Base-by-base conservation (phyloP, 1,140 invertebrate genomes). In the Ceratitis capitata region DNA sequence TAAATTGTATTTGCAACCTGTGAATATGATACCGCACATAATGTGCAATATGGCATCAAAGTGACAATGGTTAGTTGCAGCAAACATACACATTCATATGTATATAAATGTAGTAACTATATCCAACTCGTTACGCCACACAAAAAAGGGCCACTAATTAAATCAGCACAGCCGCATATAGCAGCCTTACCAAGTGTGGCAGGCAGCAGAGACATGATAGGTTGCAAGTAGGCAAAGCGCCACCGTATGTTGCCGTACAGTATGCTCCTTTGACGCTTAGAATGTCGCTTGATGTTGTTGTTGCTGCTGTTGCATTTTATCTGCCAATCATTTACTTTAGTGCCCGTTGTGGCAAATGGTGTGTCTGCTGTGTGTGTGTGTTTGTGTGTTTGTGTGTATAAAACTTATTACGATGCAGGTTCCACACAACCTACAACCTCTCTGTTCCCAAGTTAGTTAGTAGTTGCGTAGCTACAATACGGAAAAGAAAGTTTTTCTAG, bases 401-500 rank as follows among this genome's bases (percentile, higher is more conserved):
- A 10, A 82, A 82, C 35, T n/a, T 23, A 82, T 82, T 82, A 45
- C n/a, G 39, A 82, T 82, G 74, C 45, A 82, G 42, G 23, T 26
- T 45, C 23, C 74, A 82, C 45, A 26, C 42, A 39, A 45, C 23
- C 39, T 82, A 39, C 45, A 39, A 42, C 39, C 16, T 82, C 39
- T 23, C 53, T 49, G 49, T 26, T 19, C 47, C 47, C 49, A n/a
- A 16, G 10, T 83, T 49, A 29, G n/a, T 29, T 35, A 83, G 7
- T 45, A 29, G 42, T 35, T 84, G 9, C 12, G 32, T 10, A 47
- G 42, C 78, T 29, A 49, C 29, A 82, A 51, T 51, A 69, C 56
- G 84, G 85, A 64, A 85, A 85, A 85, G 88, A 88, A 89, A 90
- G 88, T 89, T 90, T 90, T 90, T 90, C 89, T 90, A 89, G 89